Percentiles rank a stretch among this genome's conserved stretches.
Conservation (phyloP, 2,113 vertebrate genomes). For the cattle (Bos taurus) region ARS-UCD2.0 NC_037357.1:111389501-111390000, state of each 20-base stretch:
- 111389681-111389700: neutral
- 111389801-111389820: neutral
- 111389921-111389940: neutral
- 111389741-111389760: neutral
- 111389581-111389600: neutral
- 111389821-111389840: neutral
- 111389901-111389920: neutral
- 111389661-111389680: neutral
- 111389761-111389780: neutral
- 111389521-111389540: neutral
- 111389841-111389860: neutral
- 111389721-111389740: neutral
- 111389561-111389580: neutral
- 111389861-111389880: neutral
- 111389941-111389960: neutral
- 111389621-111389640: neutral
- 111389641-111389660: neutral
- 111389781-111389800: neutral
- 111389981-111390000: neutral
- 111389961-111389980: neutral
- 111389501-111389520: neutral
- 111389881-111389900: neutral
- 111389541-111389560: neutral
- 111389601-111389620: neutral
- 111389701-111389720: neutral